Base-by-base conservation (phyloP, 2,113 vertebrate genomes). In the Scomber colias region DNA sequence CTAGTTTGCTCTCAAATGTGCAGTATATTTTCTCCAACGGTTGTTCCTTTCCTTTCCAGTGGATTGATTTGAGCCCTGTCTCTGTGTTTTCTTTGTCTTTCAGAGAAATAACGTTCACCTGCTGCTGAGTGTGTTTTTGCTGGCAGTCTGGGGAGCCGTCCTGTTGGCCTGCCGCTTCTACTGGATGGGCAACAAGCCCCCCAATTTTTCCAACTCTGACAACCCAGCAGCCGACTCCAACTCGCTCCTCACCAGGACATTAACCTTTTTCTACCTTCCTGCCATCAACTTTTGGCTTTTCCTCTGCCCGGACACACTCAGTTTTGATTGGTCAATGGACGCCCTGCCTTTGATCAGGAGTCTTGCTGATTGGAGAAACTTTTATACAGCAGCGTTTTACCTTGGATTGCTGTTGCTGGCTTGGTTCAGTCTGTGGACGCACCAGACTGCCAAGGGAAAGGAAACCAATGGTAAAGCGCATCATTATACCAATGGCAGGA, bases 141-240 rank as follows among this genome's bases (percentile, higher is more conserved):
- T 99, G 94, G 96, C 95, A 27, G 93, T 84, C 69, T 99, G 97
- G 96, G 98, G 98, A 13, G 93, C 94, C 63, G 66, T 95, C 1
- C 94, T 99, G 64, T 89, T 99, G 87, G 96, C 95, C 49, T 87
- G 94, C 84, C 98, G 98, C 51, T 95, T 99, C 17, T 99, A 98
- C 95, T 99, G 98, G 98, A 99, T 99, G 98, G 98, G 98, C 71
- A 99, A 98, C 93, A 99, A 96, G 67, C 98, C 98, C n/a, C 98
- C 98, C 12, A 99, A 97, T 92, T 99, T 99, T 92, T 99, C 98
- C 91, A 99, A 99, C 93, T 99, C 98, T 0, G 98, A 99, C 94
- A 99, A 99, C 92, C 98, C 98, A 3, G 97, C 97, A 8, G 98
- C 98, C 0, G 98, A 99, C 87, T 97, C 96, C 0, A 95, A 97